Percentiles rank a stretch among this genome's conserved stretches.
These are phyloP conservation scores for Columba livia DNA, from an alignment of 2,113 vertebrate species.

Conservation along the genomic window DNA sequence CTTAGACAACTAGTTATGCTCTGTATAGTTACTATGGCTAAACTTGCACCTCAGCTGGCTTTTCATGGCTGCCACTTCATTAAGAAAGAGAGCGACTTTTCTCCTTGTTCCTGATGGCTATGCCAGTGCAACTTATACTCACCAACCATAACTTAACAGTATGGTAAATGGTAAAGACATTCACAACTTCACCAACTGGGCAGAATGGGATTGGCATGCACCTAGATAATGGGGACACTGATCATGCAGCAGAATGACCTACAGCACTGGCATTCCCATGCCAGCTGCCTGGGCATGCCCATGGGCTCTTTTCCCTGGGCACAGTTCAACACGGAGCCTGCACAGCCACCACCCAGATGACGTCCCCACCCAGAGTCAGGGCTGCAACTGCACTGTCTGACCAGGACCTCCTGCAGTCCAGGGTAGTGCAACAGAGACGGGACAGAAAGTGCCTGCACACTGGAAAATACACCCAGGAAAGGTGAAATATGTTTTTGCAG, in stretches of 20 bases:
- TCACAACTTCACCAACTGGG: not conserved
- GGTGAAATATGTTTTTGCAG: not conserved
- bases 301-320: not conserved
- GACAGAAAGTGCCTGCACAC: not conserved
- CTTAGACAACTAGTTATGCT: not conserved
- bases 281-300: accelerated
- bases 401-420: not conserved
- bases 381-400: accelerated
- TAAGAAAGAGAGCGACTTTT: not conserved
- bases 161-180: not conserved
- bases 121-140: not conserved
- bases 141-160: not conserved
- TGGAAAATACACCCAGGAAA: not conserved
- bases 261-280: not conserved
- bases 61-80: not conserved
- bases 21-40: not conserved
- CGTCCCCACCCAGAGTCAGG: not conserved
- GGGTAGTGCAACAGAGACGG: not conserved
- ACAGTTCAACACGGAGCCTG: not conserved
- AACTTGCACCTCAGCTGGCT: not conserved
- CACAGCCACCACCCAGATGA: not conserved
- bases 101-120: not conserved
- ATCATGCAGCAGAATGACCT: not conserved
- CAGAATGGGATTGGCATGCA: not conserved
- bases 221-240: not conserved